Evolutionary conservation across 2,888 invertebrate genomes (phyloP).

Genomic region (Drosophila vallismaia): DNA sequence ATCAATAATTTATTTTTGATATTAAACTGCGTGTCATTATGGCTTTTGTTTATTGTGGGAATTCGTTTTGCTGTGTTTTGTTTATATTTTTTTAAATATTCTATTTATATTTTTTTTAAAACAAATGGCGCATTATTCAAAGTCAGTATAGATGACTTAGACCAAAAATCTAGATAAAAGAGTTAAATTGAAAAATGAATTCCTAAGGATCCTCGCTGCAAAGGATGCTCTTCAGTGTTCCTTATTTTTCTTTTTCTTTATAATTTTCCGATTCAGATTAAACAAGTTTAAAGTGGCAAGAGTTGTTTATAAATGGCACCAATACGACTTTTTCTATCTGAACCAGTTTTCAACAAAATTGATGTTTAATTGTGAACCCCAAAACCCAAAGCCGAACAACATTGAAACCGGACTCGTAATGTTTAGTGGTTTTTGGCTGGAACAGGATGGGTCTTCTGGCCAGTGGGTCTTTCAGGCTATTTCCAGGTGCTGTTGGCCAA

Average conservation of each 20-base stretch:
- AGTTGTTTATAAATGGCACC: not conserved
- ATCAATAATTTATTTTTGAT: not conserved
- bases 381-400: constrained; percentile 43
- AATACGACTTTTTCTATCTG: constrained; percentile 11
- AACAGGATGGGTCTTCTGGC: not conserved
- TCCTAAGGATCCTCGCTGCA: constrained; percentile 83
- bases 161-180: constrained; percentile 88
- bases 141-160: too few species aligned
- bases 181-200: constrained; percentile 86
- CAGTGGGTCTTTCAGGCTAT: not conserved
- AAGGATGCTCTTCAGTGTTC: constrained; percentile 77
- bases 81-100: constrained; percentile 9
- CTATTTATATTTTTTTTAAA: constrained; percentile 20
- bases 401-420: constrained; percentile 29
- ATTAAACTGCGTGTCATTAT: constrained; percentile 9
- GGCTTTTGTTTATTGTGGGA: not conserved
- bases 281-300: constrained; percentile 5
- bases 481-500: constrained; percentile 19
- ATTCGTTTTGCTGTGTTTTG: constrained; percentile 11
- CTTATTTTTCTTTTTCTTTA: too few species aligned
- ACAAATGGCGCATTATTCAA: too few species aligned
- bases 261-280: too few species aligned
- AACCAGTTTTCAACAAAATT: constrained; percentile 8
- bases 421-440: constrained; percentile 27
- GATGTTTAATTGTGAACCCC: constrained; percentile 26